Percentiles rank a stretch among this genome's conserved stretches.
phyloP scores from a whole-genome alignment of 2,797 vertebrate species.

The Leucoraja ocellata region DNA sequence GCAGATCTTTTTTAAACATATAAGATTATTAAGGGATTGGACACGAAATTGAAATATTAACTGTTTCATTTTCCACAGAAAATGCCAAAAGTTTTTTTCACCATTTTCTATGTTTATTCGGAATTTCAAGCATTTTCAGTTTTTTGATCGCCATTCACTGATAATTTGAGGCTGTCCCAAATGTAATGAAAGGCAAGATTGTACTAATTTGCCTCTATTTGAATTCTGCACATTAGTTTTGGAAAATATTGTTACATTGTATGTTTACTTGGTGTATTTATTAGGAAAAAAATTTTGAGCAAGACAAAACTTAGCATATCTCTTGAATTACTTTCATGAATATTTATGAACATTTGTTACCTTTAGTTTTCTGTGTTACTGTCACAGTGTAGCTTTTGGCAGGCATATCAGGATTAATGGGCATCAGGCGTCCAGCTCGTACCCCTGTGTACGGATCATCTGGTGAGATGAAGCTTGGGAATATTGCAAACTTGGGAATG shows the following conservation, averaged over 20 bases:
- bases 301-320: not conserved
- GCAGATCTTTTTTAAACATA: no score
- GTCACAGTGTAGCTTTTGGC: slow-evolving; percentile 49
- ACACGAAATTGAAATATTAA: no score
- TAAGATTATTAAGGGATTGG: no score
- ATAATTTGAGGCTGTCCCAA: not conserved
- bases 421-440: slow-evolving; percentile 47
- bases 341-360: slow-evolving; percentile 46
- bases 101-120: no score
- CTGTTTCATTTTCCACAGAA: no score
- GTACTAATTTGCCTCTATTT: not conserved
- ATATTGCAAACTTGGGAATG: slow-evolving; percentile 59
- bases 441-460: slow-evolving; percentile 50
- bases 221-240: not conserved
- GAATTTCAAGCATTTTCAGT: no score
- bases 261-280: not conserved
- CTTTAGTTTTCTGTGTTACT: slow-evolving; percentile 62
- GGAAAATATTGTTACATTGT: not conserved
- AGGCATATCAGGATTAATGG: slow-evolving; percentile 52
- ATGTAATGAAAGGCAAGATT: not conserved
- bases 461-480: slow-evolving; percentile 59
- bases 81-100: no score
- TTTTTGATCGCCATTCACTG: no score
- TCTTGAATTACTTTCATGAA: not conserved
- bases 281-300: not conserved